A percentile compares a stretch with the other conserved stretches of the same genome.
These are phyloP conservation scores for Harpagifer antarcticus DNA, from an alignment of 2,797 vertebrate species.

Conservation along the genomic window DNA sequence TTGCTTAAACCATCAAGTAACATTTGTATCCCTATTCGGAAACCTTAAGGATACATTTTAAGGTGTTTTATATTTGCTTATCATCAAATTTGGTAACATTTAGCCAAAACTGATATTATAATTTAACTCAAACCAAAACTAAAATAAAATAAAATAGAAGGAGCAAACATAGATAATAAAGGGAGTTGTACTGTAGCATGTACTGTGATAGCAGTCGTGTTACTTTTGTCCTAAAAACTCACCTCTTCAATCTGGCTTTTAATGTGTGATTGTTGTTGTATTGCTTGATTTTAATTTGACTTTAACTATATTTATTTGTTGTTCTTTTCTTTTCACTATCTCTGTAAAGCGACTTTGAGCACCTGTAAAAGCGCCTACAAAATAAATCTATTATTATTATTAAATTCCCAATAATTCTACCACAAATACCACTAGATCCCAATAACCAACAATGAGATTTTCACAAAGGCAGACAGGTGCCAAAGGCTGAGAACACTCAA, in stretches of 20 bases:
- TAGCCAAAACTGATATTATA: not conserved
- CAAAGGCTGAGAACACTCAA: not conserved
- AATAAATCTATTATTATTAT: not conserved
- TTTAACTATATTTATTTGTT: too few species aligned
- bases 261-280: too few species aligned
- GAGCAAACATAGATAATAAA: not conserved
- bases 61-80: not conserved
- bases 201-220: not conserved
- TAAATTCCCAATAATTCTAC: not conserved
- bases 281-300: too few species aligned
- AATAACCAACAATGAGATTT: not conserved
- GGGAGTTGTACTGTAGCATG: accelerated
- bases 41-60: not conserved
- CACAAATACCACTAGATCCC: not conserved
- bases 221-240: not conserved
- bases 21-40: not conserved
- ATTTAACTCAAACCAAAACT: not conserved
- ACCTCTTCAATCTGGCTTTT: too few species aligned
- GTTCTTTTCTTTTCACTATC: too few species aligned
- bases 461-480: not conserved
- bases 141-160: not conserved
- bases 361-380: too few species aligned
- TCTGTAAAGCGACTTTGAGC: too few species aligned
- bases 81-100: not conserved
- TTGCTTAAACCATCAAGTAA: too few species aligned